Base-by-base conservation (phyloP, 2,113 vertebrate species). In the Mus spicilegus region DNA sequence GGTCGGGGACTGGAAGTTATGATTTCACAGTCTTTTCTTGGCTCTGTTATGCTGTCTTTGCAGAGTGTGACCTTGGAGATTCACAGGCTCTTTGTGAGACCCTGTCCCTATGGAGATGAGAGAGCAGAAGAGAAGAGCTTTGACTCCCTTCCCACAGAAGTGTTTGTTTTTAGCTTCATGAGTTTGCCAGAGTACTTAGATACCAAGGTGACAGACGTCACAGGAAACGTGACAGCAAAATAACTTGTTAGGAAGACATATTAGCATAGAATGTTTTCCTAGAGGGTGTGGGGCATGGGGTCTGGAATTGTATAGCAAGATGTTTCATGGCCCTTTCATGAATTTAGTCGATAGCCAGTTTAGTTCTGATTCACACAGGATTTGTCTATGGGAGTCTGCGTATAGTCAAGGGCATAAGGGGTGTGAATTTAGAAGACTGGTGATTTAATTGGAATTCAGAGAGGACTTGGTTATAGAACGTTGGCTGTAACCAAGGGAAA, bases 111-210 rank as follows among this genome's bases (percentile, higher is more conserved):
- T 96, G 96, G 97, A 97, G 95, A 97, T 96, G 94, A 96, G 82
- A 78, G 42, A 93, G 76, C 89, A 89, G 80, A 93, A 84, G 22
- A 87, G 90, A 93, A 82, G 76, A 76, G 96, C 75, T 92, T 93
- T 89, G 81, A 95, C n/a, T 90, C 80, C 81, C 33, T 97, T 97
- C 69, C 92, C 56, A 89, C 93, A 49, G 93, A 95, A 89, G 93
- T 97, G 86, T 97, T 98, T 97, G 96, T 96, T 98, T 96, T 94
- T 95, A 97, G 97, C 94, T 69, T 97, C 78, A 80, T 65, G 90
- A 94, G 95, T 97, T 96, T 97, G 78, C 93, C 89, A 80, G 95
- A 95, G 82, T 95, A 92, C 94, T 97, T 96, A 95, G 95, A 97
- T 94, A 97, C 91, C 89, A 97, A 96, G 90, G 96, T 97, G 97